Evolutionary conservation across 23 tunicate genomes (phyloP), one percentile per base, ranked within the genome.

Genomic region (Clavelina lepadiformis): DNA sequence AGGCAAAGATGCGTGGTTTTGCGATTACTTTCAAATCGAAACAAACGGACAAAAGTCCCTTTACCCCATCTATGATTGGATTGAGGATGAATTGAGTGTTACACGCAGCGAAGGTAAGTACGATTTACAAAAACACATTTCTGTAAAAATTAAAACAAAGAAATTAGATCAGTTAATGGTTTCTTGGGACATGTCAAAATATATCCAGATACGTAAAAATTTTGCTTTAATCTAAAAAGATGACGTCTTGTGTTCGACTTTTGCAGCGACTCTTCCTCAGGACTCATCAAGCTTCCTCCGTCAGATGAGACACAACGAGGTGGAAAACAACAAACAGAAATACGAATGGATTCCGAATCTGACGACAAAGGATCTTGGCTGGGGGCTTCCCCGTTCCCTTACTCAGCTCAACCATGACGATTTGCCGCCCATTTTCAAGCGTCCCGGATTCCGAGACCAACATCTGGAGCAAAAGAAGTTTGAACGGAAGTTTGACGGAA

Each of bases 11-110:
- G 61, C 66, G 28, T 80, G 87, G 87, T 53, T 37, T 5, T 72
- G 75, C 27, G 37, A 65, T 28, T 28, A 45, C 20, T 41, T 82
- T 7, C 28, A 25, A 1, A 61, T 82, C 24, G 31, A 46, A 38
- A 38, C 57, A 50, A 56, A 57, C 13, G 68, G 58, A 8, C 22
- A 45, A 44, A 56, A 58, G 56, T 57, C 29, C 13, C 2, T 2
- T 20, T 82, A 74, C 59, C 91, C 91, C 11, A 61, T 82, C 0
- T 65, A 74, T 44, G 91, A 82, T 47, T 73, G 80, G 80, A 32
- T 82, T 23, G 75, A 67, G 0, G 3, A 44, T 27, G 35, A 6
- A 5, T 49, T 82, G 33, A 33, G 67, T 11, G 15, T 37, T 15
- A 64, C 65, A 23, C 53, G 67, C 41, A 70, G 91, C 51, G 36